Base-by-base conservation (phyloP, 2,113 vertebrate species). In the Syrmaticus mikado region DNA sequence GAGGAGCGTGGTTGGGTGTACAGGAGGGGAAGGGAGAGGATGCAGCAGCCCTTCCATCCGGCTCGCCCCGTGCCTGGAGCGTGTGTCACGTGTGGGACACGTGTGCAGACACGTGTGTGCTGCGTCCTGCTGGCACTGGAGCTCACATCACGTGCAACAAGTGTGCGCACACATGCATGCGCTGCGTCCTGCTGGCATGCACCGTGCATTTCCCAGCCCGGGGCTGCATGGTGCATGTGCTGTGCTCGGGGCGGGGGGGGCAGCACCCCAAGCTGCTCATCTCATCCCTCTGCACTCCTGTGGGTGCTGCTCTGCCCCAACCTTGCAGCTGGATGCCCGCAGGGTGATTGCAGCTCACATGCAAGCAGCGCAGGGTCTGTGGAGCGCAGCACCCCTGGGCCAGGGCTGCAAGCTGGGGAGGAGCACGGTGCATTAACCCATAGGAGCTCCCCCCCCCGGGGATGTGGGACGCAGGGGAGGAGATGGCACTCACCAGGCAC, bases 401-500 rank as follows among this genome's bases (percentile, higher is more conserved):
- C 4, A 30, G 71, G 55, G 46, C 41, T 40, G 32, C 6, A 25
- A 30, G 62, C 25, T 11, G 62, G 18, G 40, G 38, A 30, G 40
- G 62, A 41, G 27, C 64, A 10, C 17, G 18, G 11, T 13, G 30
- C 2, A 6, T 2, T 13, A 1, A 8, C 27, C 48, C n/a, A 0
- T 3, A 43, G 32, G 19, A 15, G 52, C 8, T 0, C 21, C 1
- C 21, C 4, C 2, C 21, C 1, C 21, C 4, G 1, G 34, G 50
- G 41, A 9, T 1, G 1, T 0, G 13, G 68, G 57, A 41, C 76
- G 2, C 0, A 5, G 27, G 50, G 52, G 27, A 11, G 34, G 73
- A 3, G 55, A 19, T 19, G 55, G 8, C 14, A 94, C 98, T 98
- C 93, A 99, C 99, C 99, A 80, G 98, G 95, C 34, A 95, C 78